Evolutionary conservation across 2,113 vertebrate genomes (phyloP), one percentile per base, ranked within the genome.

Genomic region (Elephas maximus): DNA sequence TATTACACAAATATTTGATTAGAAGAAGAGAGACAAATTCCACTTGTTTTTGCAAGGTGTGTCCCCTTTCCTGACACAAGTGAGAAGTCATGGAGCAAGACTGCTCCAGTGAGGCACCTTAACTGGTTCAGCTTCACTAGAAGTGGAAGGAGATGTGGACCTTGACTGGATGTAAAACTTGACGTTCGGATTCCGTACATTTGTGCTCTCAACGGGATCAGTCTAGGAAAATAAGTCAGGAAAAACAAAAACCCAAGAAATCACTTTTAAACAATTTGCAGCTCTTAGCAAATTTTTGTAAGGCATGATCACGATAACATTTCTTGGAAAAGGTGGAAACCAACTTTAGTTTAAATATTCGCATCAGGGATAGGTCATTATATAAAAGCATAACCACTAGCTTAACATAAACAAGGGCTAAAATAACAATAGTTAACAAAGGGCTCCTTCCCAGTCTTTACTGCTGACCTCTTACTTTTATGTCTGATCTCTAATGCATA

Each of bases 131-230:
- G 99, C 98, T 96, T 99, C 99, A 91, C 99, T 99, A 94, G 99
- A 99, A 95, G 99, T 99, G 97, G 99, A 99, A 77, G 99, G 99
- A 48, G 99, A 99, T 77, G 99, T 99, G 7, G 99, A 99, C 95
- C 99, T 99, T 81, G 99, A 99, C 98, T 99, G 99, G 87, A 99
- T 98, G 95, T 99, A 99, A 97, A 99, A 99, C 98, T 99, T 99
- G 87, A 98, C 98, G 93, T 99, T 99, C 76, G 99, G 99, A 91
- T 99, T 99, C 95, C 99, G 97, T 65, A 99, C 99, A 20, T 99
- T 99, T 44, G 99, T 99, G 98, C 99, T 99, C 98, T 99, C 99
- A 98, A 99, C 98, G 0, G 99, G 99, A 98, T 99, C 99, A 98
- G 99, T 99, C 99, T 99, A 98, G 84, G 94, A 96, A 95, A 98